Conservation (phyloP, 2,888 invertebrate species). For the Esperia sulphurella region DNA sequence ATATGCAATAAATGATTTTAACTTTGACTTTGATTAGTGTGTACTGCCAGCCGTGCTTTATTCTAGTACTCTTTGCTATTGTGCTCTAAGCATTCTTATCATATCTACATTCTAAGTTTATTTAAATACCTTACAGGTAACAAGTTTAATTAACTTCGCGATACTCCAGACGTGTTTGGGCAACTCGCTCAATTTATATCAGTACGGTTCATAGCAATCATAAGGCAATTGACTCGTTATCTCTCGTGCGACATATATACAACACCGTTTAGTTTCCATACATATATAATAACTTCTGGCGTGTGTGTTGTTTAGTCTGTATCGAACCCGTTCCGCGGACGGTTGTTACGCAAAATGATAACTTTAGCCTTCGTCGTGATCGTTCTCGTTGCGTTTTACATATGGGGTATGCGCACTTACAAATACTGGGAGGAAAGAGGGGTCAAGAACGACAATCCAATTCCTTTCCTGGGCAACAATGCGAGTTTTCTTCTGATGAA, state of each 20-base stretch:
- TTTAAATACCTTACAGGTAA: too few relatives aligned
- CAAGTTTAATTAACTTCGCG: too few relatives aligned
- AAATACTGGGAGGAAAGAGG: conserved; percentile 18
- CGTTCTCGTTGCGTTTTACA: conserved; percentile 17
- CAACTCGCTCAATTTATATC: too few relatives aligned
- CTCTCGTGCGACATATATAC: background rate
- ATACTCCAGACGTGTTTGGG: too few relatives aligned
- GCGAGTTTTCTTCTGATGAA: conserved; percentile 5
- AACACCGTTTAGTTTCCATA: background rate
- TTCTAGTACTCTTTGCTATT: too few relatives aligned
- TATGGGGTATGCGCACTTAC: conserved; percentile 14
- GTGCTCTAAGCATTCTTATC: too few relatives aligned
- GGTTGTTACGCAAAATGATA: conserved; percentile 7
- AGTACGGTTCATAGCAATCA: background rate
- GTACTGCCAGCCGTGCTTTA: too few relatives aligned
- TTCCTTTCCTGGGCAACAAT: conserved; percentile 18
- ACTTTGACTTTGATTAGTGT: too few relatives aligned
- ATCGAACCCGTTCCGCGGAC: background rate
- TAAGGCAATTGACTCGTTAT: background rate
- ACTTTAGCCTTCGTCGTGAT: conserved; percentile 16
- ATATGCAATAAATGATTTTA: too few relatives aligned
- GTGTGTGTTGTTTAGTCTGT: background rate
- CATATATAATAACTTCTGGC: background rate
- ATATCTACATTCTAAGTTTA: too few relatives aligned
- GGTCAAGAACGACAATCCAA: conserved; percentile 17